Percentiles rank a stretch among this genome's conserved stretches.
These are phyloP conservation scores for Myiozetetes cayanensis DNA, from an alignment of 2,113 vertebrate species.

Conservation along the genomic window DNA sequence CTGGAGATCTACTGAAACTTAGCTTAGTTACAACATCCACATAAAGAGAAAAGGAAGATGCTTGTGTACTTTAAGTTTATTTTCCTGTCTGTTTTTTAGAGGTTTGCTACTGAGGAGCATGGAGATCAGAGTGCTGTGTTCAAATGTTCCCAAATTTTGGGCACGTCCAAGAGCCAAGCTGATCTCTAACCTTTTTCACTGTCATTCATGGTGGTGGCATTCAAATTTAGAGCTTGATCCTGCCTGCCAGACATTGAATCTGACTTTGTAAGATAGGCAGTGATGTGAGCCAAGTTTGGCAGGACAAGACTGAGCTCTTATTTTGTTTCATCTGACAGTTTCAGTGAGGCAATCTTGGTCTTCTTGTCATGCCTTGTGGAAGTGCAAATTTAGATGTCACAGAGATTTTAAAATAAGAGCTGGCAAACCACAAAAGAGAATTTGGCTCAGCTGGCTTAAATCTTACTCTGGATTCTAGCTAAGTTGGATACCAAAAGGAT, in stretches of 20 bases:
- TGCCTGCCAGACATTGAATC: conserved; percentile 14
- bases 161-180: background rate
- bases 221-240: conserved; percentile 42
- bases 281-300: conserved; percentile 50
- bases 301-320: conserved; percentile 34
- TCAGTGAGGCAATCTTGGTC: conserved; percentile 26
- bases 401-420: conserved; percentile 48
- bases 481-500: conserved; percentile 28
- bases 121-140: background rate
- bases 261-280: conserved; percentile 55
- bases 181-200: background rate
- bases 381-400: conserved; percentile 59
- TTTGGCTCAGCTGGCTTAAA: conserved; percentile 42
- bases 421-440: conserved; percentile 26
- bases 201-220: background rate
- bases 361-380: conserved; percentile 44
- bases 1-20: background rate
- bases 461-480: conserved; percentile 31
- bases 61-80: background rate
- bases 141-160: background rate
- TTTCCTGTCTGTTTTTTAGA: background rate
- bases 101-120: background rate
- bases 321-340: conserved; percentile 57
- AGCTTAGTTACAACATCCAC: background rate
- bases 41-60: background rate